Conservation (phyloP, 2,797 vertebrate species). For the Poeciliopsis gracilis region DNA sequence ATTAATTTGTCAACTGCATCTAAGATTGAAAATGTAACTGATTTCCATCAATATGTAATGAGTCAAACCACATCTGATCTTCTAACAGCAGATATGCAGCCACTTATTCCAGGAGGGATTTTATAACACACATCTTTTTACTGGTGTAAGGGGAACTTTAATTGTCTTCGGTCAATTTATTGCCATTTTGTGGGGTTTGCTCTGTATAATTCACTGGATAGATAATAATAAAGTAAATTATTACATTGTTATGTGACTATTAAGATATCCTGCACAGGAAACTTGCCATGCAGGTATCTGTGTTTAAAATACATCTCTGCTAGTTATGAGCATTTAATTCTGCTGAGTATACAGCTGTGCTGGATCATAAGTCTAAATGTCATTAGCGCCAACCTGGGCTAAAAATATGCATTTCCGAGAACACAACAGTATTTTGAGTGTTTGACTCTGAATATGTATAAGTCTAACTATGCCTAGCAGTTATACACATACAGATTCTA, state of each 20-base stretch:
- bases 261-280: conserved; percentile 33
- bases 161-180: conserved; percentile 47
- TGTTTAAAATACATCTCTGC: background rate
- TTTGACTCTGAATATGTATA: background rate
- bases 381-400: background rate
- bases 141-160: conserved; percentile 41
- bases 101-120: background rate
- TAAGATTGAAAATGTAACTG: background rate
- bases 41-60: background rate
- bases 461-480: background rate
- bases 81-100: background rate
- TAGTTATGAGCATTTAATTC: background rate
- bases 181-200: conserved; percentile 27
- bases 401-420: background rate
- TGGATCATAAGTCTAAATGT: conserved; percentile 5
- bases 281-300: background rate
- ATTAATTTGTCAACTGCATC: background rate
- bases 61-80: background rate
- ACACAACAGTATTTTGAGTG: background rate
- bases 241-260: conserved; percentile 30
- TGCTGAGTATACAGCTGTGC: background rate
- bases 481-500: background rate
- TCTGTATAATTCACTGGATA: conserved; percentile 30
- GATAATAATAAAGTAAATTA: conserved; percentile 28
- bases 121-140: background rate